Evolutionary conservation across 1,140 invertebrate genomes (phyloP).

Genomic region (Zaprionus taronus): DNA sequence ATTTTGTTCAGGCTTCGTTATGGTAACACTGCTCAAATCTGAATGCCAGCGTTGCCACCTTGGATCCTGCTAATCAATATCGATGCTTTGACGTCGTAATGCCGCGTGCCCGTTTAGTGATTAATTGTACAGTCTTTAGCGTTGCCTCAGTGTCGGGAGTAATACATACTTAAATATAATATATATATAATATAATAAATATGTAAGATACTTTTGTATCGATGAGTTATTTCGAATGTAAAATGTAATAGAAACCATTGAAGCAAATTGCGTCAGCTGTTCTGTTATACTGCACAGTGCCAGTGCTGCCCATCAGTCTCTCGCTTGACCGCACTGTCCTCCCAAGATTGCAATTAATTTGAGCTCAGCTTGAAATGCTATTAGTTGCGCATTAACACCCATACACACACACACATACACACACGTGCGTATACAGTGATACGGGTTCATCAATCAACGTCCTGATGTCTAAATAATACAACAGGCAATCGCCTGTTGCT

Average conservation of each 20-base stretch:
- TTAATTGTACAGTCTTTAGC: neutral
- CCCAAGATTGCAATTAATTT: constrained; percentile 33
- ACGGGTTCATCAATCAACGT: constrained; percentile 69
- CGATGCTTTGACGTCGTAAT: neutral
- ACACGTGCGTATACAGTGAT: constrained; percentile 24
- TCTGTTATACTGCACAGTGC: no score
- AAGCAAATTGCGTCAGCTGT: no score
- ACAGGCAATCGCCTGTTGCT: constrained; percentile 27
- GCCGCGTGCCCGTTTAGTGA: neutral
- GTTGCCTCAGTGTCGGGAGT: neutral
- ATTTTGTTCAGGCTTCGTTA: no score
- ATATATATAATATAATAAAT: no score
- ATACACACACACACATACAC: constrained; percentile 8
- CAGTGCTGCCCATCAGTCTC: neutral
- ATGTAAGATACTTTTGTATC: no score
- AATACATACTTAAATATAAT: neutral
- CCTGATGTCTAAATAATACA: constrained; percentile 79
- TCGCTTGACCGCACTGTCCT: constrained; percentile 8
- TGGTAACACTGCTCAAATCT: neutral
- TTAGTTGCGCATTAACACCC: constrained; percentile 67
- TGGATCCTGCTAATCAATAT: neutral
- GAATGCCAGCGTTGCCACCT: neutral
- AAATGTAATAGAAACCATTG: no score
- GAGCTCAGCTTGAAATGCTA: constrained; percentile 48
- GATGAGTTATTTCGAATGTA: no score